These are phyloP conservation scores for Keiferia lycopersicella DNA, from an alignment of 2,888 invertebrate genomes.

Conservation along the genomic window DNA sequence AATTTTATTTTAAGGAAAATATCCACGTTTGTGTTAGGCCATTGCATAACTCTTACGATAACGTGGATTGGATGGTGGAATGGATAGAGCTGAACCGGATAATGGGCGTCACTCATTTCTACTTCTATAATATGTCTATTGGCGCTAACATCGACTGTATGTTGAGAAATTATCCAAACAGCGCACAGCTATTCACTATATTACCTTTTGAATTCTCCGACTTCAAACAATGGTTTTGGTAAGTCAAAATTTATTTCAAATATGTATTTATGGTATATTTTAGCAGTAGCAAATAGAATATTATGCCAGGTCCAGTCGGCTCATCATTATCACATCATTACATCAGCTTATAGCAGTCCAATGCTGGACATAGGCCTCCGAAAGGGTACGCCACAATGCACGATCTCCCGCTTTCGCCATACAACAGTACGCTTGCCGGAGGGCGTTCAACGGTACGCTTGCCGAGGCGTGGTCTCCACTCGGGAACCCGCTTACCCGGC, in stretches of 20 bases:
- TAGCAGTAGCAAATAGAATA: no score
- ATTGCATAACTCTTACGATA: background rate
- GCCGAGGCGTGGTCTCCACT: no score
- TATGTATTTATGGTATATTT: no score
- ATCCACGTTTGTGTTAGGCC: constrained; percentile 12
- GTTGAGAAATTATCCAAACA: background rate
- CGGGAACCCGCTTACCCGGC: no score
- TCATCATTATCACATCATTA: no score
- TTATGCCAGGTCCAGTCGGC: no score
- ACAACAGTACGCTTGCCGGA: no score
- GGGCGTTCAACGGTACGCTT: no score
- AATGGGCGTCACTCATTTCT: constrained; percentile 12
- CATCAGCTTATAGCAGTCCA: no score
- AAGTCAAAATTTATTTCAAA: background rate
- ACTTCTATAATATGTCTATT: constrained; percentile 8
- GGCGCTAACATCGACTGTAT: background rate
- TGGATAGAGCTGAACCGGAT: constrained; percentile 8
- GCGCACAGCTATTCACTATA: background rate
- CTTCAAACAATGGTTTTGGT: background rate
- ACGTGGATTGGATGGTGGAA: background rate
- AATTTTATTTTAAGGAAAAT: background rate
- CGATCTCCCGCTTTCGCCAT: no score
- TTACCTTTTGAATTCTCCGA: background rate
- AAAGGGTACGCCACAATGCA: no score
- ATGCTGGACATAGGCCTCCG: no score